phyloP scores from a whole-genome alignment of 1,140 invertebrate species.

The Drosophila trapezifrons region DNA sequence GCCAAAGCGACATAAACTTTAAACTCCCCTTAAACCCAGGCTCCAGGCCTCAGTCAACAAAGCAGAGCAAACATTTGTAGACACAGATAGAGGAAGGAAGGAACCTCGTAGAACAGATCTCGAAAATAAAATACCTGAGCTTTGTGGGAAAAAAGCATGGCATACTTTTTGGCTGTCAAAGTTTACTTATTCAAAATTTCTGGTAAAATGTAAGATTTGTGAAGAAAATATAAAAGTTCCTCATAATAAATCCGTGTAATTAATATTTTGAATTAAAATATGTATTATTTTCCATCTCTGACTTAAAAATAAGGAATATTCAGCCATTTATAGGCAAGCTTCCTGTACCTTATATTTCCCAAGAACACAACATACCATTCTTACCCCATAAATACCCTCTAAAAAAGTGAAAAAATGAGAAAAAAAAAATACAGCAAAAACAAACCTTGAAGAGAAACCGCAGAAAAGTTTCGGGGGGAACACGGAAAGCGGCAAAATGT shows the following conservation, averaged over 20 bases:
- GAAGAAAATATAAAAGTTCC: too few species aligned
- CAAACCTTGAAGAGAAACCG: slow-evolving; percentile 33
- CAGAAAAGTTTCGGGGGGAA: slow-evolving; percentile 53
- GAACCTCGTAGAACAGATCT: neutral
- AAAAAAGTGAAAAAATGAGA: slow-evolving; percentile 7
- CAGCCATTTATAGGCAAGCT: too few species aligned
- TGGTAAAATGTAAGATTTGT: too few species aligned
- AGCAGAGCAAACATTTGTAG: slow-evolving; percentile 52
- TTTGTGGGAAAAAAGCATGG: too few species aligned
- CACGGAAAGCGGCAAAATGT: slow-evolving; percentile 45
- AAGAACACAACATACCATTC: neutral
- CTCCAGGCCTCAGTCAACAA: slow-evolving; percentile 45
- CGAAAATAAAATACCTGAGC: neutral
- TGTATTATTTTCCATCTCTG: too few species aligned
- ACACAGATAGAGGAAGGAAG: slow-evolving; percentile 26
- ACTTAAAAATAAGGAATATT: too few species aligned
- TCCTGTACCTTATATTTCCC: neutral
- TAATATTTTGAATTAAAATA: too few species aligned
- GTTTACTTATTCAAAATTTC: too few species aligned
- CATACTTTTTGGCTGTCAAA: too few species aligned
- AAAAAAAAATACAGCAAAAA: neutral
- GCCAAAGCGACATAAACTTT: slow-evolving; percentile 49
- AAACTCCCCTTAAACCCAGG: slow-evolving; percentile 24
- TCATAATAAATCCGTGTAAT: too few species aligned
- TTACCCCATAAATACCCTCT: neutral